Conservation (phyloP, 1,140 invertebrate genomes). For the Ephestia elutella region DNA sequence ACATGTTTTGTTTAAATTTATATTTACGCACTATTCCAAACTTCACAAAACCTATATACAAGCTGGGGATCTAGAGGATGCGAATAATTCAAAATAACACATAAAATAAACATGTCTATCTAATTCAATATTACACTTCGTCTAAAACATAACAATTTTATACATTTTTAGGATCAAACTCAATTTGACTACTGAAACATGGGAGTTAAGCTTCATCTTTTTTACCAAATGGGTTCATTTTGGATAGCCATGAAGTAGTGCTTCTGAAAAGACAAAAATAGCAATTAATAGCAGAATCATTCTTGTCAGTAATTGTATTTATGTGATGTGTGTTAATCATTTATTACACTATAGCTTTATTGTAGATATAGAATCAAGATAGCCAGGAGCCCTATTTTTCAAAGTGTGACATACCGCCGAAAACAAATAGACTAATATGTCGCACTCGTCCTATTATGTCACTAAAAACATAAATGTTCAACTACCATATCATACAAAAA, state of each 20-base stretch:
- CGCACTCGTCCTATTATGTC: too few relatives aligned
- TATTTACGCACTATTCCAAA: neutral
- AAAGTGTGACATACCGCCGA: too few relatives aligned
- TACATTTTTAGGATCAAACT: conserved; percentile 14
- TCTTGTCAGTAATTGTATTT: too few relatives aligned
- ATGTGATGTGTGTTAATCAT: too few relatives aligned
- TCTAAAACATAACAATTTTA: conserved; percentile 53
- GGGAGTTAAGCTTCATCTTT: conserved; percentile 77
- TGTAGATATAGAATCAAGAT: too few relatives aligned
- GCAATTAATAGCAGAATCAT: neutral
- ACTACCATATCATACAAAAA: too few relatives aligned
- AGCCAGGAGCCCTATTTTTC: too few relatives aligned
- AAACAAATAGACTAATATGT: too few relatives aligned
- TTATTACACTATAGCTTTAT: too few relatives aligned
- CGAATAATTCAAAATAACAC: neutral
- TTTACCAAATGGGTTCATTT: conserved; percentile 82
- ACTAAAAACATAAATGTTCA: too few relatives aligned
- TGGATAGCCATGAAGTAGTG: conserved; percentile 79
- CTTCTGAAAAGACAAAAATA: conserved; percentile 39
- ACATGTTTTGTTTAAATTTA: neutral
- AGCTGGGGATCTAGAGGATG: neutral
- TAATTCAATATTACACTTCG: conserved; percentile 45
- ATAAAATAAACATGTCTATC: conserved; percentile 36
- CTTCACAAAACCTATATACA: neutral
- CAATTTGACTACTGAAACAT: neutral